These are phyloP conservation scores for Apoderus coryli DNA, from an alignment of 2,888 invertebrate species.

Conservation along the genomic window DNA sequence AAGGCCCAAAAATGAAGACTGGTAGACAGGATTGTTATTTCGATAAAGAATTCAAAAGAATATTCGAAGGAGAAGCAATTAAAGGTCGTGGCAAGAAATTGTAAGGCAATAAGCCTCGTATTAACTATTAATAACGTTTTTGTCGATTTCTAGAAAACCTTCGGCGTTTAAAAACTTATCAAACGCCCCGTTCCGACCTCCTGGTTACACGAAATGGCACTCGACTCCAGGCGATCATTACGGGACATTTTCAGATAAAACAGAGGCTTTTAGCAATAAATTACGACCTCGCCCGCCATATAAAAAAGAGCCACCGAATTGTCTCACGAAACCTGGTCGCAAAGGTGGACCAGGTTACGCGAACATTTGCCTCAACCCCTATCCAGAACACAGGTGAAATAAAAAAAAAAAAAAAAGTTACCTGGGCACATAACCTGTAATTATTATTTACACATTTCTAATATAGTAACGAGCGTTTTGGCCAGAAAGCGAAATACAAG, in stretches of 20 bases:
- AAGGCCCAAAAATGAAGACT: conserved; percentile 28
- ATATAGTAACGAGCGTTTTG: conserved; percentile 23
- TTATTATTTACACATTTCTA: not conserved
- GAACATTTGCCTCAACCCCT: conserved; percentile 35
- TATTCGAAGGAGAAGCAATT: conserved; percentile 32
- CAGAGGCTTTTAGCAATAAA: conserved; percentile 24
- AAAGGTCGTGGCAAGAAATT: conserved; percentile 19
- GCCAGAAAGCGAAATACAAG: conserved; percentile 21
- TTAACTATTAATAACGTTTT: not conserved
- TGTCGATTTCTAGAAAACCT: conserved; percentile 12
- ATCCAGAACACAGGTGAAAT: conserved; percentile 28
- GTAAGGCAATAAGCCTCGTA: conserved; percentile 9
- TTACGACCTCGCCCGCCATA: conserved; percentile 16
- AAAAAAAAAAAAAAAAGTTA: too few species aligned
- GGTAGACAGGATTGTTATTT: conserved; percentile 34
- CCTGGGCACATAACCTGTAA: too few species aligned
- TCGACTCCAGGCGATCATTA: conserved; percentile 38
- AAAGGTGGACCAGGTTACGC: conserved; percentile 39
- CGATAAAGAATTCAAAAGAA: conserved; percentile 31
- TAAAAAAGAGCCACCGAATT: conserved; percentile 17
- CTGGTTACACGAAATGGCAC: conserved; percentile 31
- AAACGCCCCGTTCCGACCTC: conserved; percentile 25
- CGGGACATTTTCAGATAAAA: conserved; percentile 34
- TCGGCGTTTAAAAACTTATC: conserved; percentile 19
- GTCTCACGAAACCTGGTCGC: conserved; percentile 30